phyloP scores from a whole-genome alignment of 2,113 vertebrate species.

The Anolis carolinensis region DNA sequence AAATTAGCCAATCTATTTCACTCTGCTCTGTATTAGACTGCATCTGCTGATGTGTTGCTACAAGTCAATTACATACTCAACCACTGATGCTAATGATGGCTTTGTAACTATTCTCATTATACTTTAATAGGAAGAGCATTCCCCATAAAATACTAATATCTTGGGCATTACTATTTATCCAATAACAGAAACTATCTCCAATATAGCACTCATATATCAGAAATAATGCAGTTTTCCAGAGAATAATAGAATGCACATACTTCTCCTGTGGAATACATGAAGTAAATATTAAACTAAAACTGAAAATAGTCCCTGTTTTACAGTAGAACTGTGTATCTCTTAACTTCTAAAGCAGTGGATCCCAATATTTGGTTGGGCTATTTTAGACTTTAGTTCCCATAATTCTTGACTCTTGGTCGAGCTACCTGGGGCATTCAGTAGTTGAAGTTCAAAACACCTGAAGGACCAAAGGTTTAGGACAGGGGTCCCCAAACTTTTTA shows the following conservation, averaged over 20 bases:
- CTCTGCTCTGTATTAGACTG: constrained; percentile 3
- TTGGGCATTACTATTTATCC: constrained; percentile 13
- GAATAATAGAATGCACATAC: background rate
- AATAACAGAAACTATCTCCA: constrained; percentile 4
- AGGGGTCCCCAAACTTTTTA: too few species aligned
- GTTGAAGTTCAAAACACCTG: too few species aligned
- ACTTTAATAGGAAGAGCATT: constrained; percentile 27
- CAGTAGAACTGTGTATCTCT: too few species aligned
- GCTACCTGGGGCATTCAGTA: too few species aligned
- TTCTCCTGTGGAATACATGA: background rate
- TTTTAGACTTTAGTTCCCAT: too few species aligned
- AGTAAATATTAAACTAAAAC: background rate
- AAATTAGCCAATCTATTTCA: constrained; percentile 33
- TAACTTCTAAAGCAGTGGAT: background rate
- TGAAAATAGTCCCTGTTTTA: background rate
- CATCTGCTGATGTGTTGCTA: constrained; percentile 26
- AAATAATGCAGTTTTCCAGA: constrained; percentile 4
- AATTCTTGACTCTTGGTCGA: too few species aligned
- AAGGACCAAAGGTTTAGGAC: too few species aligned
- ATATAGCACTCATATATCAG: background rate
- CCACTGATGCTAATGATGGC: constrained; percentile 15
- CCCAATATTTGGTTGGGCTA: too few species aligned
- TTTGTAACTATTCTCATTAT: constrained; percentile 34
- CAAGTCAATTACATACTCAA: constrained; percentile 30
- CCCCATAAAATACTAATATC: constrained; percentile 30